Evolutionary conservation across 2,113 vertebrate species (phyloP).

Genomic region (Apodemus speciosus): DNA sequence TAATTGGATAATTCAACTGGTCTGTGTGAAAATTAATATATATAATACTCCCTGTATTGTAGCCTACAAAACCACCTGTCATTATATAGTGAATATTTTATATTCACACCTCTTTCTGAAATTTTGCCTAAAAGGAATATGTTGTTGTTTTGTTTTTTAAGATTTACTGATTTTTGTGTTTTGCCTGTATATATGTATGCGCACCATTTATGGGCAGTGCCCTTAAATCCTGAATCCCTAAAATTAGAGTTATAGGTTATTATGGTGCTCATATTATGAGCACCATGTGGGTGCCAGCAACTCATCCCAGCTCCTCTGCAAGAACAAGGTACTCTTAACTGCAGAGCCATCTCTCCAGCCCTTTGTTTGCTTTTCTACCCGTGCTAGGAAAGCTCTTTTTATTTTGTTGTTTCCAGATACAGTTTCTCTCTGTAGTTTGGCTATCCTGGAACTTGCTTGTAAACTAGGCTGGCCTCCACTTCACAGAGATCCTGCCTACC

Average conservation of each 20-base stretch:
- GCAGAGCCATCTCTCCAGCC: too few species aligned
- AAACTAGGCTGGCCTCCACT: neutral
- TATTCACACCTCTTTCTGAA: conserved; percentile 12
- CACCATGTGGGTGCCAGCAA: neutral
- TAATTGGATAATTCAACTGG: conserved; percentile 13
- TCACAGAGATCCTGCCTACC: neutral
- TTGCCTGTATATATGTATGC: neutral
- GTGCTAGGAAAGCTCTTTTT: neutral
- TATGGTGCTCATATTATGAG: too few species aligned
- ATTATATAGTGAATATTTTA: conserved; percentile 40
- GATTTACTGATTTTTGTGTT: neutral
- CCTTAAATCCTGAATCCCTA: neutral
- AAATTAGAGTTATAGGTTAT: neutral
- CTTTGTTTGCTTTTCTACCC: neutral
- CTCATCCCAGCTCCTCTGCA: neutral
- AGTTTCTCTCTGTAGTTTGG: neutral
- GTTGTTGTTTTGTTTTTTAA: neutral
- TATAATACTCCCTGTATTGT: conserved; percentile 8
- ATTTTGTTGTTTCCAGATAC: neutral
- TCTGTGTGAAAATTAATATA: conserved; percentile 10
- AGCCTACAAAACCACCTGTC: neutral
- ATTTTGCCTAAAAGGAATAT: neutral
- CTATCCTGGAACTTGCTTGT: neutral
- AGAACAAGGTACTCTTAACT: neutral
- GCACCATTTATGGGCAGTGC: neutral